Conservation (phyloP, 1,140 invertebrate species). For the Caenorhabditis elegans region DNA sequence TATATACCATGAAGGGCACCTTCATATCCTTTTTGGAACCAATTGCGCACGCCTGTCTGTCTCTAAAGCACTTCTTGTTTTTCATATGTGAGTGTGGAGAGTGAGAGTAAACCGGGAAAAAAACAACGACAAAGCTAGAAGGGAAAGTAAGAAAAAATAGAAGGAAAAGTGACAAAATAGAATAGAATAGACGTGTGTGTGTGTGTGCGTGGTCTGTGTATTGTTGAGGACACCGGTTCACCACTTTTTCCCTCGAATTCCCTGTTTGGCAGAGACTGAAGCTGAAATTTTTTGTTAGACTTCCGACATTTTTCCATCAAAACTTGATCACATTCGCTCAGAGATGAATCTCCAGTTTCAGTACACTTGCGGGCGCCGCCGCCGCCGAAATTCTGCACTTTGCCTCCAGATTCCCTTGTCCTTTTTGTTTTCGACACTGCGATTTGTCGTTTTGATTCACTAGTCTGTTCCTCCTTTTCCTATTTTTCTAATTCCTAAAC, state of each 20-base stretch:
- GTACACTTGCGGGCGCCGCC: not conserved
- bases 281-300: not conserved
- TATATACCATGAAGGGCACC: not conserved
- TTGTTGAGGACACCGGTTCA: too few species aligned
- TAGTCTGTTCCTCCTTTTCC: not conserved
- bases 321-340: not conserved
- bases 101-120: not conserved
- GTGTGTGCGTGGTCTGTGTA: not conserved
- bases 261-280: not conserved
- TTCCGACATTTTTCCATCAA: not conserved
- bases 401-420: constrained; percentile 25
- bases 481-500: not conserved
- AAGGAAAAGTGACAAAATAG: not conserved
- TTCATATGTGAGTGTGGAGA: not conserved
- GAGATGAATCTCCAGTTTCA: constrained; percentile 15
- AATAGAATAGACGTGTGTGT: not conserved
- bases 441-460: constrained; percentile 17
- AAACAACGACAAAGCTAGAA: too few species aligned
- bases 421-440: constrained; percentile 29
- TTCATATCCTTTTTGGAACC: not conserved
- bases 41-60: not conserved
- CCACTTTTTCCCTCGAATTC: too few species aligned
- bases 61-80: constrained; percentile 28
- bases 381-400: not conserved
- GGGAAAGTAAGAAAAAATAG: not conserved